Evolutionary conservation across 2,888 invertebrate species (phyloP).

Genomic region (Macrosiphum euphorbiae): DNA sequence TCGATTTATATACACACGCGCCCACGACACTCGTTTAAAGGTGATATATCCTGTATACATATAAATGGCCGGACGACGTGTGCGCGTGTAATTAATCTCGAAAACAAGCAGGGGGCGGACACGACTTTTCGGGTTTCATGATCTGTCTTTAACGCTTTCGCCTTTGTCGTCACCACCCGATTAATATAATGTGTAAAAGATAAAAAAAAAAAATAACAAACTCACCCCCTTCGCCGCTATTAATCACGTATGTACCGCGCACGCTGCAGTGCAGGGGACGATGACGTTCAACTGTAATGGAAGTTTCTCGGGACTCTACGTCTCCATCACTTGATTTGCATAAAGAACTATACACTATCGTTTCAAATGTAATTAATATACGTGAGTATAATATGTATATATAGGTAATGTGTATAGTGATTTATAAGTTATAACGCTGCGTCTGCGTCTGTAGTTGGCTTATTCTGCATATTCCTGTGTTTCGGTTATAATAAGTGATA

Average conservation of each 20-base stretch:
- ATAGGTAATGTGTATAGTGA: background rate
- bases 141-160: background rate
- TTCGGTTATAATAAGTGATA: background rate
- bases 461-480: background rate
- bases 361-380: conserved; percentile 6
- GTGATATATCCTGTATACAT: background rate
- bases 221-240: conserved; percentile 35
- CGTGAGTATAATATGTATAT: background rate
- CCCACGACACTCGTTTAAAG: conserved; percentile 32
- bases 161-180: conserved; percentile 9
- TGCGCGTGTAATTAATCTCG: conserved; percentile 51
- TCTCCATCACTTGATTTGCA: conserved; percentile 35
- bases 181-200: conserved; percentile 42
- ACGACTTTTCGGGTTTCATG: conserved; percentile 25
- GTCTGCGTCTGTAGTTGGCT: background rate
- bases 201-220: conserved; percentile 17
- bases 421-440: conserved; percentile 18
- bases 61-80: conserved; percentile 12
- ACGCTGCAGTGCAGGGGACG: background rate
- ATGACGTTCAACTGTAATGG: conserved; percentile 25
- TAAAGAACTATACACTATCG: conserved; percentile 20
- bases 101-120: background rate
- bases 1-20: background rate
- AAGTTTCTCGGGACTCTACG: conserved; percentile 23
- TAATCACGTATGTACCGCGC: conserved; percentile 35